Evolutionary conservation across 2,888 invertebrate genomes (phyloP).

Genomic region (Dascillus cervinus): DNA sequence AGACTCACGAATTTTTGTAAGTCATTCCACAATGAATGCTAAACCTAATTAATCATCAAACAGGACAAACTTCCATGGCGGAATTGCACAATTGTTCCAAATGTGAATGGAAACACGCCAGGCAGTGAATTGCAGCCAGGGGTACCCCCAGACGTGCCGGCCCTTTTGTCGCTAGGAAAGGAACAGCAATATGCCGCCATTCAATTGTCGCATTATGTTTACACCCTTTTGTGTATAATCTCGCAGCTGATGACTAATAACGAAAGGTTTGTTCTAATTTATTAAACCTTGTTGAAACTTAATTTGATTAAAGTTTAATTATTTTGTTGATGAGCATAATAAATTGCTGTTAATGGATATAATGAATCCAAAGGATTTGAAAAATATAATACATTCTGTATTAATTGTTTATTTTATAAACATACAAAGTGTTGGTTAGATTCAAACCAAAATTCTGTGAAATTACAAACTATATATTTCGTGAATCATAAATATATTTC

Average conservation of each 20-base stretch:
- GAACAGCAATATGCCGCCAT: constrained; percentile 69
- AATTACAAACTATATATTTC: too few species aligned
- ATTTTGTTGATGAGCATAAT: too few species aligned
- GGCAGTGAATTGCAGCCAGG: constrained; percentile 19
- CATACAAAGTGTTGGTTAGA: too few species aligned
- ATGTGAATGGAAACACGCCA: constrained; percentile 35
- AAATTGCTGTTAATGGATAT: too few species aligned
- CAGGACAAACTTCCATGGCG: constrained; percentile 46
- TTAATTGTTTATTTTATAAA: too few species aligned
- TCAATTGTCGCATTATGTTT: constrained; percentile 78
- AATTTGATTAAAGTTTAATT: background rate
- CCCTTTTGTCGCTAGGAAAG: constrained; percentile 45
- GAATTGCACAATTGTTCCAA: constrained; percentile 44
- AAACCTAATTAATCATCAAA: too few species aligned
- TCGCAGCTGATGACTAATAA: constrained; percentile 86
- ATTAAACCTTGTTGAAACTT: too few species aligned
- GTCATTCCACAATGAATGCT: too few species aligned
- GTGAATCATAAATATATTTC: too few species aligned
- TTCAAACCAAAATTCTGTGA: too few species aligned
- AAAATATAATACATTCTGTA: too few species aligned
- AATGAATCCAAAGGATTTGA: too few species aligned
- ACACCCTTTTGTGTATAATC: constrained; percentile 79
- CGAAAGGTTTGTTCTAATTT: constrained; percentile 53
- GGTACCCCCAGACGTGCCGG: constrained; percentile 38
- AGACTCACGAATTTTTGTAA: constrained; percentile 39